These are phyloP conservation scores for Globia sparganii DNA, from an alignment of 2,888 invertebrate species.

Conservation along the genomic window DNA sequence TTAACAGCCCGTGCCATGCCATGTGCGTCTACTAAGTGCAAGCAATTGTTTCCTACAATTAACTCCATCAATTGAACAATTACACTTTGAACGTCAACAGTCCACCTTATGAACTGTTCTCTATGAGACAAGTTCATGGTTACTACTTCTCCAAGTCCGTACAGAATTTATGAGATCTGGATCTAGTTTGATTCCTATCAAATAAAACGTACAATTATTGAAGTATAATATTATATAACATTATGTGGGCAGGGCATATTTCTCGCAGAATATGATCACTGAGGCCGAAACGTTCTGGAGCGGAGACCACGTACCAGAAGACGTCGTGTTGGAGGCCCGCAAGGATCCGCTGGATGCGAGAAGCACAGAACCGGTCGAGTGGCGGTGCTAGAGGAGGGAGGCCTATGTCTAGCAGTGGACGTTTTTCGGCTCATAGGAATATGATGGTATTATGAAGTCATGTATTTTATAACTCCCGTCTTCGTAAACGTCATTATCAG, in stretches of 20 bases:
- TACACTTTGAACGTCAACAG: conserved; percentile 55
- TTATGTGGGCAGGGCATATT: background rate
- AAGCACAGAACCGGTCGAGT: background rate
- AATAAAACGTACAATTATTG: background rate
- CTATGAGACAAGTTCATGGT: conserved; percentile 57
- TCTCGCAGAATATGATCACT: background rate
- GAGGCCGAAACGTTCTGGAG: background rate
- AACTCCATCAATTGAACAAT: conserved; percentile 56
- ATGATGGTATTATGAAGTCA: background rate
- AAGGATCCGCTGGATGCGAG: background rate
- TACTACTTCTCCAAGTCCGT: conserved; percentile 10
- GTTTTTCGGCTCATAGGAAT: background rate
- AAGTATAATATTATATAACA: background rate
- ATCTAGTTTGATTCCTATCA: background rate
- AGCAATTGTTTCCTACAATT: conserved; percentile 61
- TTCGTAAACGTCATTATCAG: background rate
- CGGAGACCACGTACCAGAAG: background rate
- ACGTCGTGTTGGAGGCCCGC: background rate
- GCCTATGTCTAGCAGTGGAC: background rate
- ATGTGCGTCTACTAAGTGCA: conserved; percentile 45
- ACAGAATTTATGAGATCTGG: conserved; percentile 7
- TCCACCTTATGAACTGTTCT: conserved; percentile 38
- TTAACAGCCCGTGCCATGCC: conserved; percentile 31
- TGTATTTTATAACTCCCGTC: background rate
- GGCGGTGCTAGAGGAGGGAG: too few relatives aligned